Conservation (phyloP, 2,113 vertebrate species). For the Poeciliopsis occidentalis region DNA sequence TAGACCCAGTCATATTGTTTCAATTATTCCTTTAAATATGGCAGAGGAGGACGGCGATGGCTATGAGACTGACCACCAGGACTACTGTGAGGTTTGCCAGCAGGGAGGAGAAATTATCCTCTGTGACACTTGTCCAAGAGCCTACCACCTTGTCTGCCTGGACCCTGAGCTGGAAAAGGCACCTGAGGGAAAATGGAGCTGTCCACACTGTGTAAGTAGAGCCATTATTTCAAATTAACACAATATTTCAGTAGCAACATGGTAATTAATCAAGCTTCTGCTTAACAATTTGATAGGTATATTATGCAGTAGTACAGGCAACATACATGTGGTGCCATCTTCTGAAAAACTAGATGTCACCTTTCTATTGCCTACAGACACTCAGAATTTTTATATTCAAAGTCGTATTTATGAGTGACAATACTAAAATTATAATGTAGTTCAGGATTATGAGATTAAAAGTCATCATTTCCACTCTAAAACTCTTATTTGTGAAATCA, state of each 20-base stretch:
- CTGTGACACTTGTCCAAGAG: slow-evolving; percentile 95
- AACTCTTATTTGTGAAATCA: too few species aligned
- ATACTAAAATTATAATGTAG: too few species aligned
- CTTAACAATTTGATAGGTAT: not conserved
- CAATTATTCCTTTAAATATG: slow-evolving; percentile 28
- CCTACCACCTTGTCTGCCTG: slow-evolving; percentile 97
- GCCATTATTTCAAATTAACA: not conserved
- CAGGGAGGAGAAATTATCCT: slow-evolving; percentile 98
- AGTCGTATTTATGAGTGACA: too few species aligned
- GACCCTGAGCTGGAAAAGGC: slow-evolving; percentile 97
- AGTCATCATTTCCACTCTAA: too few species aligned
- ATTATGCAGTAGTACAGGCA: not conserved
- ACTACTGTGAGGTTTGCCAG: slow-evolving; percentile 99
- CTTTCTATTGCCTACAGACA: too few species aligned
- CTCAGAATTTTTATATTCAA: too few species aligned
- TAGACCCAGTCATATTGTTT: not conserved
- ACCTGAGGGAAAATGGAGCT: slow-evolving; percentile 98
- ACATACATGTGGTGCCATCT: too few species aligned
- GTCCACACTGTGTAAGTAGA: slow-evolving; percentile 94
- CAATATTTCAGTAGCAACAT: not conserved
- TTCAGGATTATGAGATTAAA: too few species aligned
- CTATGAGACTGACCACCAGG: slow-evolving; percentile 98
- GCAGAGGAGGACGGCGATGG: slow-evolving; percentile 94
- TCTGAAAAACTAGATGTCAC: too few species aligned
- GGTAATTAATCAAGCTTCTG: not conserved